A percentile compares a stretch with the other conserved stretches of the same genome.
These are phyloP conservation scores for Aldrovandia affinis DNA, from an alignment of 2,797 vertebrate species.

Conservation along the genomic window DNA sequence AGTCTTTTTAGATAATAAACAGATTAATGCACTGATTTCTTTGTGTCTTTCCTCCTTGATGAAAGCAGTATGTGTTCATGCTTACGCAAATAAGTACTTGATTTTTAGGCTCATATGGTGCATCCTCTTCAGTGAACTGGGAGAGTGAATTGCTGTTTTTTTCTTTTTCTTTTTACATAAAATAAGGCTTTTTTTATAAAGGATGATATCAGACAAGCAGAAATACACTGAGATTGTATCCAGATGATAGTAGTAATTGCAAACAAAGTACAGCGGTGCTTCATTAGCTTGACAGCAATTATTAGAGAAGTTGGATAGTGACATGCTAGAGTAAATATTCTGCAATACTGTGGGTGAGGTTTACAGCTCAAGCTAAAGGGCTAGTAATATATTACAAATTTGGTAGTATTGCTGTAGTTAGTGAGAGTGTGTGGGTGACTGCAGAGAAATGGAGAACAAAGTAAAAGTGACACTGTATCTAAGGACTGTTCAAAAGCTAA, in stretches of 20 bases:
- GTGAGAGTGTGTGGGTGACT: background rate
- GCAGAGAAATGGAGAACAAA: background rate
- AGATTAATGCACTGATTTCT: slow-evolving; percentile 22
- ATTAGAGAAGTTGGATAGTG: background rate
- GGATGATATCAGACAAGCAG: background rate
- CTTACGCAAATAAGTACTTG: background rate
- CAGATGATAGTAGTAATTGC: background rate
- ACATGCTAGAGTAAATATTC: background rate
- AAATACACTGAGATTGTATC: background rate
- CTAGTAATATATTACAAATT: background rate
- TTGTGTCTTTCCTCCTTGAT: background rate
- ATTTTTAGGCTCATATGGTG: background rate
- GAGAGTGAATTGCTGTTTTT: background rate
- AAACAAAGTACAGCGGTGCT: background rate
- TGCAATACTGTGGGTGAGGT: background rate
- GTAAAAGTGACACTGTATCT: no score
- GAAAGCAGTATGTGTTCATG: background rate
- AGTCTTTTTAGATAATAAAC: slow-evolving; percentile 16
- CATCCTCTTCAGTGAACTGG: background rate
- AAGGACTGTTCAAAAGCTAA: no score
- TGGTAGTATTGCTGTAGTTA: background rate
- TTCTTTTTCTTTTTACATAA: background rate
- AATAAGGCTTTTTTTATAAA: background rate
- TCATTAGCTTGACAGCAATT: slow-evolving; percentile 4
- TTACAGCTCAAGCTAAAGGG: background rate